Conservation (phyloP, 2,113 vertebrate species). For the Regulus satrapa region DNA sequence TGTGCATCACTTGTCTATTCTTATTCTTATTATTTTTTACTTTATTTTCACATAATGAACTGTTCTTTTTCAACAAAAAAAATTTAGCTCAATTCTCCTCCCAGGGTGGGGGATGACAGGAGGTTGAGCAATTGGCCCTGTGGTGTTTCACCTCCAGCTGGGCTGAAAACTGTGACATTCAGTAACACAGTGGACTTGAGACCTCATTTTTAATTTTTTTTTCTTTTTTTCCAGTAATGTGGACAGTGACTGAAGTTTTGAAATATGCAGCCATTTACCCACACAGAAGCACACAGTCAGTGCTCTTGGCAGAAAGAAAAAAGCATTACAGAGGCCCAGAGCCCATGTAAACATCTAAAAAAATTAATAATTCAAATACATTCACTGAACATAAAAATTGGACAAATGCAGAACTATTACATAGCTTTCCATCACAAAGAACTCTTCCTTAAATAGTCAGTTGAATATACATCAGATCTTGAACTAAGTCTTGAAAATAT, state of each 20-base stretch:
- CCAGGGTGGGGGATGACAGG: neutral
- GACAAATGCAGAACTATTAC: neutral
- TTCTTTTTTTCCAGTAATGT: neutral
- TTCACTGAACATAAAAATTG: neutral
- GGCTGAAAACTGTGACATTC: neutral
- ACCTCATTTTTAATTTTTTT: neutral
- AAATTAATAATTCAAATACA: neutral
- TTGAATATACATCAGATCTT: neutral
- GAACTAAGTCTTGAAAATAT: neutral
- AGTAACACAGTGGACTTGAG: neutral
- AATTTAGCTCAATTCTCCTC: neutral
- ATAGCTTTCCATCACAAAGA: neutral
- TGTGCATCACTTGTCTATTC: too few species aligned
- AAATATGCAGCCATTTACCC: neutral
- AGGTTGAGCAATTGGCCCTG: accelerated
- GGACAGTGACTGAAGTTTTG: neutral
- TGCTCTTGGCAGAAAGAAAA: neutral
- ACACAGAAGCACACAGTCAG: neutral
- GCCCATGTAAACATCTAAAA: neutral
- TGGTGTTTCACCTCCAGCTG: neutral
- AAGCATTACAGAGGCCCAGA: neutral
- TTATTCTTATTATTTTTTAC: neutral
- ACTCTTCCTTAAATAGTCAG: neutral
- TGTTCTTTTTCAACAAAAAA: neutral
- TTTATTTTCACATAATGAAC: neutral